Evolutionary conservation across 2,888 invertebrate genomes (phyloP), one percentile per base, ranked within the genome.

Genomic region (Panzeria rudis): DNA sequence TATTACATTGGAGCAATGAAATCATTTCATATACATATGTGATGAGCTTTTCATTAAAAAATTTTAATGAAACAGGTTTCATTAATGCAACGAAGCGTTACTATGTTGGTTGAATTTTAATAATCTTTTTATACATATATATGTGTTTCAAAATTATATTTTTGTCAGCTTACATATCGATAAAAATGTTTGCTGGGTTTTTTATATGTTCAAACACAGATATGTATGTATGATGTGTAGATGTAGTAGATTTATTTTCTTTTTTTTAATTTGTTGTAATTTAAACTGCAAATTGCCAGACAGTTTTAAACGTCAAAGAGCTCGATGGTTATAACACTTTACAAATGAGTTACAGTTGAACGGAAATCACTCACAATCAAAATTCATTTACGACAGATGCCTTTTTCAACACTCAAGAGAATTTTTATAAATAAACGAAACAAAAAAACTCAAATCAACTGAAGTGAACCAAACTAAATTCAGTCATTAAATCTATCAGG

Each of bases 381-480:
- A 52, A 66, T 59, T 61, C 73, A 75, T 61, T 61, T 52, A 61
- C 64, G 23, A 38, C 38, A 66, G 44, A 11, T 71, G 69, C 20
- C 25, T 11, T 47, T 11, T 56, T 29, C 5, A 25, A 8, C 13
- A 54, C 62, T 71, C 66, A 59, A 75, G 73, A 73, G 73, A 41
- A 52, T 62, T 69, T 50, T 38, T 32, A n/a, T 11, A 15, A 17
- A 44, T 44, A 35, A 62, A 61, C 7, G 20, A 44, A 59, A 32
- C 8, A 73, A 56, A 6, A 20, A 44, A 68, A 68, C 41, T 15
- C 17, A n/a, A 20, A n/a, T 23, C 3, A 56, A 69, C 15, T 38
- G 17, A 69, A 35, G 4, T 50, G 8, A 52, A 52, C 7, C 32
- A 17, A 35, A 29, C 38, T 13, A 13, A 59, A 32, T 59, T 59